Evolutionary conservation across 2,113 vertebrate genomes (phyloP), one percentile per base, ranked within the genome.

Genomic region (Crotophaga sulcirostris): DNA sequence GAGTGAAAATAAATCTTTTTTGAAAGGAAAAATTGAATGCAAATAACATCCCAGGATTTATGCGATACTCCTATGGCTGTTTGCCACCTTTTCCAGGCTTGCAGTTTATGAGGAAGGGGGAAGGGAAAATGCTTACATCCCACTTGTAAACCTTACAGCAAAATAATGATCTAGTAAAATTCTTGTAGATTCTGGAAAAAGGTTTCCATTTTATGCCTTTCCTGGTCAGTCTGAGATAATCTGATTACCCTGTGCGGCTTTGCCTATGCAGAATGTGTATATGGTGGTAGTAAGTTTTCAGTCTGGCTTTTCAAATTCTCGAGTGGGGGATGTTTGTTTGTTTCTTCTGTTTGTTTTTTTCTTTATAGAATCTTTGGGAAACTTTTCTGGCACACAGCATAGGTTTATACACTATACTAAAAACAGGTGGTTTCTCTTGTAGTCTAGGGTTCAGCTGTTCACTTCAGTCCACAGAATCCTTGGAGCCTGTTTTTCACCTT

Each of bases 31-130:
- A 92, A 20, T 31, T 75, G 62, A 74, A 76, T 68, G 38, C 58
- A 85, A 82, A 26, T 85, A 68, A 75, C 66, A 60, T 89, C 89
- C 62, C 56, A 56, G 23, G 75, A 55, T 96, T 94, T 90, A 60
- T 78, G n/a, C 84, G 62, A 88, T 66, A 63, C 14, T 34, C 16
- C 16, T 55, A 26, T 5, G 31, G 74, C 47, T 75, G 15, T 74
- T 94, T 87, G 47, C 64, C 64, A 84, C 15, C 38, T 83, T 69
- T 87, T 82, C 33, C 58, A 64, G 38, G 7, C 23, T 36, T 86
- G 17, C 45, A 69, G 58, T 80, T 92, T 72, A 68, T 72, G n/a
- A 76, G 72, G 54, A 93, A 79, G 33, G 15, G 11, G 18, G 24
- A 87, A 52, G 83, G 44, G 40, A 54, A 73, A 83, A 85, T 80